A percentile compares a stretch with the other conserved stretches of the same genome.
Conservation (phyloP, 2,797 vertebrate species). For the Myioborus melanocephalus region DNA sequence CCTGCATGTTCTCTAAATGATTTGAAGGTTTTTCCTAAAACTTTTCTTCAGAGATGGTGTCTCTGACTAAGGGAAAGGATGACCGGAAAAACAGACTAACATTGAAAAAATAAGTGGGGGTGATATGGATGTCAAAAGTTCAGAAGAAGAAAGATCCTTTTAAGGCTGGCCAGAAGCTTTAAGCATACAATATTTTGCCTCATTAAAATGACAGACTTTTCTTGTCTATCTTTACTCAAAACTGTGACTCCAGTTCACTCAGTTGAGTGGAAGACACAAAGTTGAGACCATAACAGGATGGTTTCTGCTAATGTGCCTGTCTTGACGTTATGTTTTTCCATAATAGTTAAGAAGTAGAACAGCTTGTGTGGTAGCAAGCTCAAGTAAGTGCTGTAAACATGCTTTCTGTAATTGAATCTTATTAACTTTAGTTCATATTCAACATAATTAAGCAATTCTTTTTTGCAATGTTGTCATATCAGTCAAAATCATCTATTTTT, state of each 20-base stretch:
- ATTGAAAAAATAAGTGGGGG: not conserved
- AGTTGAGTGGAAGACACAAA: not conserved
- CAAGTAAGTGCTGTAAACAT: conserved; percentile 41
- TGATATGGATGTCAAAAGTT: not conserved
- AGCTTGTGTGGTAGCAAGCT: conserved; percentile 48
- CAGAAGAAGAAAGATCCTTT: not conserved
- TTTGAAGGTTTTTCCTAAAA: not conserved
- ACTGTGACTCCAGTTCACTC: not conserved
- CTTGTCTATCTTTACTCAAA: not conserved
- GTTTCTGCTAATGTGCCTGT: not conserved
- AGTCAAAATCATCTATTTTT: conserved; percentile 13
- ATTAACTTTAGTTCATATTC: conserved; percentile 40
- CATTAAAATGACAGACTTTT: not conserved
- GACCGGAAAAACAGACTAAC: not conserved
- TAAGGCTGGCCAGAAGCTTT: not conserved
- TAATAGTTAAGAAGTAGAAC: not conserved
- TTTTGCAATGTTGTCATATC: not conserved
- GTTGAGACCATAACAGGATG: not conserved
- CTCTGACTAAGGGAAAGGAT: not conserved
- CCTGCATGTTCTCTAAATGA: not conserved
- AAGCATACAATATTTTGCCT: not conserved
- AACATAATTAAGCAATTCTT: conserved; percentile 25
- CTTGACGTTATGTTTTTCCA: not conserved
- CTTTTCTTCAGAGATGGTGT: not conserved
- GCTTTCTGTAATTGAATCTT: conserved; percentile 44